These are phyloP conservation scores for Sternarchorhynchus goeldii DNA, from an alignment of 2,797 vertebrate genomes.

Conservation along the genomic window DNA sequence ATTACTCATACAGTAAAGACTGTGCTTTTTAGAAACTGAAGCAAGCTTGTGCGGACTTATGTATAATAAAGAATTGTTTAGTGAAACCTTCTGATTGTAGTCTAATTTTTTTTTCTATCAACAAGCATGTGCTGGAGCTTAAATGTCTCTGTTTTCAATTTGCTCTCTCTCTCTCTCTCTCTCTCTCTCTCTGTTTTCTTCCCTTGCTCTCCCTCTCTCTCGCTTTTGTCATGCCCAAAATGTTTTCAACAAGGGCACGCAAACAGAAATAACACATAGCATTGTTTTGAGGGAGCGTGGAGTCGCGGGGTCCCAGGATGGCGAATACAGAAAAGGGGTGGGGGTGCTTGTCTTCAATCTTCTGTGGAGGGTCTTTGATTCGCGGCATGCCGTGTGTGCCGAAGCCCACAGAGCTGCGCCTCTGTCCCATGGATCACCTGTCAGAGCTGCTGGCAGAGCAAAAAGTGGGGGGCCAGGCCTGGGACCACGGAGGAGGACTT, in stretches of 20 bases:
- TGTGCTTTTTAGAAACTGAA: constrained; percentile 28
- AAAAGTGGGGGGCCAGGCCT: constrained; percentile 40
- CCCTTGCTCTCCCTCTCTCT: constrained; percentile 21
- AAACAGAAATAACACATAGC: constrained; percentile 52
- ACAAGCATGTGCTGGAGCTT: constrained; percentile 44
- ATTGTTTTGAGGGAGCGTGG: constrained; percentile 38
- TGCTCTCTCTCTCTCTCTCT: constrained; percentile 32
- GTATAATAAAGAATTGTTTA: constrained; percentile 47
- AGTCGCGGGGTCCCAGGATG: constrained; percentile 41
- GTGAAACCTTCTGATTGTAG: constrained; percentile 43
- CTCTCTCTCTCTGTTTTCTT: neutral
- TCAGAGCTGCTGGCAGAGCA: constrained; percentile 66
- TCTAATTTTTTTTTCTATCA: constrained; percentile 50
- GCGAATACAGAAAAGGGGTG: constrained; percentile 37
- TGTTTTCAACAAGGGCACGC: constrained; percentile 54
- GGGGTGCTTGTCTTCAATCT: constrained; percentile 70
- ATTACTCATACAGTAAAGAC: neutral
- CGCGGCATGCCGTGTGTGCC: constrained; percentile 68
- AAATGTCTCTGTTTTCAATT: constrained; percentile 50
- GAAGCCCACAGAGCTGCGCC: constrained; percentile 68
- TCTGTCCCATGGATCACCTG: constrained; percentile 69
- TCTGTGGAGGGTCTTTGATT: constrained; percentile 72
- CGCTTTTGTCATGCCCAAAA: constrained; percentile 49
- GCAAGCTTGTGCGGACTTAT: constrained; percentile 10
- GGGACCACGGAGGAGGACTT: constrained; percentile 1